Conservation (phyloP, 2,888 invertebrate genomes). For the Anodontia alba region DNA sequence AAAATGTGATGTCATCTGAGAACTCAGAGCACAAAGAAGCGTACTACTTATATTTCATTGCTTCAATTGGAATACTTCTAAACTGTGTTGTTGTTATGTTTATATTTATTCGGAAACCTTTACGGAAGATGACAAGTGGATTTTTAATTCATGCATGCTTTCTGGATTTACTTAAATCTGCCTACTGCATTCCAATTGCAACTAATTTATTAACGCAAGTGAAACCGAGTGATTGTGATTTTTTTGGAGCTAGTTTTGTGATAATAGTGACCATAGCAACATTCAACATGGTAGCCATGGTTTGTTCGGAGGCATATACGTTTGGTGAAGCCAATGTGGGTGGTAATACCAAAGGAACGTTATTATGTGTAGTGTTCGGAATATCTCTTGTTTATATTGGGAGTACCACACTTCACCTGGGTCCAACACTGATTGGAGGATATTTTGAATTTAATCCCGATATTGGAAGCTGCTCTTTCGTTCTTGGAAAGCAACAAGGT, state of each 20-base stretch:
- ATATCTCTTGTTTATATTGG: slow-evolving; percentile 84
- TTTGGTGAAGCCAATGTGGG: slow-evolving; percentile 83
- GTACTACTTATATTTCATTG: slow-evolving; percentile 82
- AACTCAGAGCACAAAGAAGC: slow-evolving; percentile 78
- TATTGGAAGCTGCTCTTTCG: slow-evolving; percentile 84
- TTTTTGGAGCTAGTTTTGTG: slow-evolving; percentile 83
- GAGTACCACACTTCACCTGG: slow-evolving; percentile 84
- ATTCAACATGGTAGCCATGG: slow-evolving; percentile 85
- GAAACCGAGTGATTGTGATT: slow-evolving; percentile 79
- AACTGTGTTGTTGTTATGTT: slow-evolving; percentile 80
- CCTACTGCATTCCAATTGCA: slow-evolving; percentile 84
- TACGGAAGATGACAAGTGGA: slow-evolving; percentile 83
- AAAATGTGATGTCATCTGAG: slow-evolving; percentile 58
- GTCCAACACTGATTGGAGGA: slow-evolving; percentile 85
- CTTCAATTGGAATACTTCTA: slow-evolving; percentile 80
- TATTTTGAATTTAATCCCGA: slow-evolving; percentile 84
- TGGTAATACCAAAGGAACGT: slow-evolving; percentile 79
- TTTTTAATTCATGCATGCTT: slow-evolving; percentile 84
- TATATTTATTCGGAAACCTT: slow-evolving; percentile 75
- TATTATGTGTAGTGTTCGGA: slow-evolving; percentile 84
- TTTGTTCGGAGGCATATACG: slow-evolving; percentile 84
- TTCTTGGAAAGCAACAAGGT: slow-evolving; percentile 82
- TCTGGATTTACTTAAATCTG: slow-evolving; percentile 82
- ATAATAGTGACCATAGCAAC: slow-evolving; percentile 83
- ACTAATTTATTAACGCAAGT: slow-evolving; percentile 79